Conservation (phyloP, 2,113 vertebrate genomes). For the Centropus unirufus region DNA sequence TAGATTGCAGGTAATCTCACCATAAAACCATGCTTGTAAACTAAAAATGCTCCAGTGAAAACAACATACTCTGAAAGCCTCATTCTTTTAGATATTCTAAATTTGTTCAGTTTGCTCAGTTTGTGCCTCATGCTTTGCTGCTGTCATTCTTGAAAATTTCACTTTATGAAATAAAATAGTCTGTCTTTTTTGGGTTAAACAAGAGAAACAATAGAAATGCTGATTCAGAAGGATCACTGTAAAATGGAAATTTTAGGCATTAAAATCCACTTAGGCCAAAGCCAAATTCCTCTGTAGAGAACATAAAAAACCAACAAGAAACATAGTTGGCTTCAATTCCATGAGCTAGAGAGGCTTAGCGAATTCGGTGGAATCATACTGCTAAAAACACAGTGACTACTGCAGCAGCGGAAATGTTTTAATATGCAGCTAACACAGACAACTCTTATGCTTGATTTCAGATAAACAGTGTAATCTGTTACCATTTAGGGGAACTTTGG, state of each 20-base stretch:
- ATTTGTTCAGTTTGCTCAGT: slow-evolving; percentile 50
- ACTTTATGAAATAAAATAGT: background rate
- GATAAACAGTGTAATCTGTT: slow-evolving; percentile 70
- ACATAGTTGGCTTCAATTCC: slow-evolving; percentile 4
- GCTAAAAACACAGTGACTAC: slow-evolving; percentile 39
- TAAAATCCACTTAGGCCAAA: background rate
- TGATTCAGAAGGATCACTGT: background rate
- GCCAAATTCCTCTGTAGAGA: background rate
- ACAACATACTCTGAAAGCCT: background rate
- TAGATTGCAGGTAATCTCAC: background rate
- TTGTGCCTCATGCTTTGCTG: slow-evolving; percentile 25
- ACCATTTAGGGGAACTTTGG: slow-evolving; percentile 68
- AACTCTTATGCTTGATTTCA: slow-evolving; percentile 60
- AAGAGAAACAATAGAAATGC: background rate
- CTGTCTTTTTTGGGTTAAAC: background rate
- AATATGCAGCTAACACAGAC: slow-evolving; percentile 55
- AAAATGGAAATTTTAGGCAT: background rate
- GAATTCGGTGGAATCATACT: background rate
- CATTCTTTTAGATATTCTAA: background rate
- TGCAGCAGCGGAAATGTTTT: slow-evolving; percentile 55
- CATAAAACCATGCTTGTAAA: background rate
- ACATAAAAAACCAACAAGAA: slow-evolving; percentile 12
- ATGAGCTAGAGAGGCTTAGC: background rate
- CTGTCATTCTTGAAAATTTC: background rate
- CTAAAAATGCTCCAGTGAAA: background rate